A percentile compares a stretch with the other conserved stretches of the same genome.
phyloP scores from a whole-genome alignment of 2,797 vertebrate genomes.

The Acanthornis magna region DNA sequence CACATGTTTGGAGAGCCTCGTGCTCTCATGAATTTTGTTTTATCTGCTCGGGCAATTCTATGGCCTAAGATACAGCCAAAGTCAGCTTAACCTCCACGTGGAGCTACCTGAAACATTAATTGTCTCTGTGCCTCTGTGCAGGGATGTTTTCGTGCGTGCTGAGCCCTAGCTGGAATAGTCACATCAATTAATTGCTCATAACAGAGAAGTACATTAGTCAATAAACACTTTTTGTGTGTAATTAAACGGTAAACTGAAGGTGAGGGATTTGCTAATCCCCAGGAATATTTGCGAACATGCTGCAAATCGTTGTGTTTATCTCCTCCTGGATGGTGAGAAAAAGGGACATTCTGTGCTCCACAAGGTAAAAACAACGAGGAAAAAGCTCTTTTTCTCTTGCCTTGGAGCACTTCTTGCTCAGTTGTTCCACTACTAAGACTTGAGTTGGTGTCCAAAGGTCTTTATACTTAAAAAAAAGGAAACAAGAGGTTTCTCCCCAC shows the following conservation, averaged over 20 bases:
- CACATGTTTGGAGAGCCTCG: neutral
- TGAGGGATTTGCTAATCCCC: neutral
- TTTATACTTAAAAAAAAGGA: neutral
- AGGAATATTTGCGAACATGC: neutral
- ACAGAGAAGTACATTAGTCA: neutral
- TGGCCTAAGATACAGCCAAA: neutral
- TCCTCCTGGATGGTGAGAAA: neutral
- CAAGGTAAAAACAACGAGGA: neutral
- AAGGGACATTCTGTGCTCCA: neutral
- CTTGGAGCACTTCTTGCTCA: neutral
- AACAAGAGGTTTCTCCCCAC: neutral
- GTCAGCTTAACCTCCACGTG: neutral
- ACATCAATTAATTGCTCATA: constrained; percentile 29
- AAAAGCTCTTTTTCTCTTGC: neutral
- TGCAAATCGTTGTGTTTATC: neutral
- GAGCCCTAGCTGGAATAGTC: neutral
- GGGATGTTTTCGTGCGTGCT: neutral
- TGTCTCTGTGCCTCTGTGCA: neutral
- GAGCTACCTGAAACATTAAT: neutral
- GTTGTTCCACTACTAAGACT: neutral
- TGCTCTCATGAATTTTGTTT: neutral
- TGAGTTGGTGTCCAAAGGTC: neutral
- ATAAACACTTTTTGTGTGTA: neutral
- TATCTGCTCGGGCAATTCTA: neutral
- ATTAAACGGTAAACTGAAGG: constrained; percentile 21